These are phyloP conservation scores for Tubiluchus corallicola DNA, from an alignment of 2,888 invertebrate species.

Conservation along the genomic window DNA sequence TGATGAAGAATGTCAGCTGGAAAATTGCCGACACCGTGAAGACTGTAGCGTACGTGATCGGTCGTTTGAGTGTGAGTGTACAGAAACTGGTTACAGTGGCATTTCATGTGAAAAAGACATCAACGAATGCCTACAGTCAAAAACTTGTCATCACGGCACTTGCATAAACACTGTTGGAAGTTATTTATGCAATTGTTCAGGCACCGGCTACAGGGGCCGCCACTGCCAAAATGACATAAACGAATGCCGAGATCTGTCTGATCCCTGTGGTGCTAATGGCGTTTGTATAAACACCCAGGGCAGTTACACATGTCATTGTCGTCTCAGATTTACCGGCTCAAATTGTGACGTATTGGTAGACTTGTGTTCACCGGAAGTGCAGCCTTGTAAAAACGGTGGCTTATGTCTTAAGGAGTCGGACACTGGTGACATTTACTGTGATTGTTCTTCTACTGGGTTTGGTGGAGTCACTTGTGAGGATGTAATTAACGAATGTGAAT, in stretches of 20 bases:
- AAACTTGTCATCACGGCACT: slow-evolving; percentile 19
- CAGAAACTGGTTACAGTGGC: slow-evolving; percentile 10
- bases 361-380: neutral
- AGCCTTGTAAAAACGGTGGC: slow-evolving; percentile 19
- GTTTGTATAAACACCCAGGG: neutral
- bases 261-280: neutral
- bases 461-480: slow-evolving; percentile 15
- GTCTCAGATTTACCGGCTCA: no score
- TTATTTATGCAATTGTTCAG: neutral
- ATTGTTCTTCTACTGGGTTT: slow-evolving; percentile 14
- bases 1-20: slow-evolving; percentile 20
- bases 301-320: neutral
- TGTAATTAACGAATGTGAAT: slow-evolving; percentile 17
- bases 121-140: slow-evolving; percentile 17
- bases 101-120: slow-evolving; percentile 11
- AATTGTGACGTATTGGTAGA: no score
- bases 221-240: neutral
- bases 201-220: neutral
- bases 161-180: neutral
- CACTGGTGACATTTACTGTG: slow-evolving; percentile 15
- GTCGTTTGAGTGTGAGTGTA: slow-evolving; percentile 19
- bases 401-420: slow-evolving; percentile 16
- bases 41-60: slow-evolving; percentile 14
- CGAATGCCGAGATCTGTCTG: neutral
- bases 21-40: slow-evolving; percentile 14